Evolutionary conservation across 1,140 invertebrate genomes (phyloP), one percentile per base, ranked within the genome.

Genomic region (Antheraea mylitta): DNA sequence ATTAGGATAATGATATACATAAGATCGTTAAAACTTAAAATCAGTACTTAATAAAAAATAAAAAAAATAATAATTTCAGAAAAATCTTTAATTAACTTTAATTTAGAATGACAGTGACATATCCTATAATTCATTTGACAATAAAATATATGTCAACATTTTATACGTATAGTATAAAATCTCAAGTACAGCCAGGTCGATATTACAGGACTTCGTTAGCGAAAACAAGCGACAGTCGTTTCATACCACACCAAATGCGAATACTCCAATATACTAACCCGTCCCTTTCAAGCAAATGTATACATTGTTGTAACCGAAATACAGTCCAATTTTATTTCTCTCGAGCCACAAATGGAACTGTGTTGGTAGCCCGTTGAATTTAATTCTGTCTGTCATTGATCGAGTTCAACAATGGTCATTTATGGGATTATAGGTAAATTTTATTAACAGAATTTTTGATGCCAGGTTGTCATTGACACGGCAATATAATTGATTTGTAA

Each of bases 321-420:
- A 86, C 66, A 76, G 79, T 77, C 70, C 36, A 64, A 38, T 37
- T 64, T 64, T 11, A 37, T 5, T 64, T 36, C 36, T 7, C 0
- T 11, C 13, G 4, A 48, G 45, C 64, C 64, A 58, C 78, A 79
- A 73, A 82, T 86, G 83, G 76, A 85, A 74, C 78, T 78, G 80
- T 83, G 81, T 76, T 77, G 78, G 78, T 81, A 78, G 74, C 66
- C 70, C 61, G 77, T 80, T 77, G 81, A 85, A 86, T 90, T 89
- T 87, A 88, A 89, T 90, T 90, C 83, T 80, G 83, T 75, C 72
- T 82, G 79, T 82, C 86, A 85, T 88, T 88, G 88, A 89, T 87
- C 85, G 82, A 80, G 73, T 75, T 80, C 22, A 30, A 30, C 22
- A 30, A 30, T 30, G 22, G 22, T 30, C 22, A 79, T 72, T 37